phyloP scores from a whole-genome alignment of 2,797 vertebrate species.

The Chaunax sp. region DNA sequence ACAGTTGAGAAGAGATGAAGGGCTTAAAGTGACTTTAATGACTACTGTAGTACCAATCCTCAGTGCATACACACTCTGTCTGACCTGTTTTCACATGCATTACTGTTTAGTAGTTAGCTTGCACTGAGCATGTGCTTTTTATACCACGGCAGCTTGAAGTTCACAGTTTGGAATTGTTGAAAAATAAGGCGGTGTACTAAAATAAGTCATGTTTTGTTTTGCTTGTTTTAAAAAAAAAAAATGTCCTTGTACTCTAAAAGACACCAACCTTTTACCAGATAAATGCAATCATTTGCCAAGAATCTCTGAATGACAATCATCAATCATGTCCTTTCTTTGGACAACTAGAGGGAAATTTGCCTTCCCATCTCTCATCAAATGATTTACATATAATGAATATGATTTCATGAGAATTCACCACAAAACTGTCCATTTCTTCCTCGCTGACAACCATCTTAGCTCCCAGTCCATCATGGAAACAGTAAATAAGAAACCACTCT shows the following conservation, averaged over 20 bases:
- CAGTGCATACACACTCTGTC: conserved; percentile 23
- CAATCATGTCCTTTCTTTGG: not conserved
- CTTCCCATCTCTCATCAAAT: not conserved
- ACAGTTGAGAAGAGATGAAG: conserved; percentile 51
- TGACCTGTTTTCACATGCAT: conserved; percentile 43
- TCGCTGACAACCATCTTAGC: not conserved
- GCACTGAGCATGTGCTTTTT: conserved; percentile 29
- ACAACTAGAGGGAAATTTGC: not conserved
- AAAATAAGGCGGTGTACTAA: conserved; percentile 3
- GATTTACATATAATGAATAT: not conserved
- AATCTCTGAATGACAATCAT: not conserved
- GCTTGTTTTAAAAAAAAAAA: too few species aligned
- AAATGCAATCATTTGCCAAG: not conserved
- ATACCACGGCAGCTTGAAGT: not conserved
- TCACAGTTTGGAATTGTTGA: conserved; percentile 16
- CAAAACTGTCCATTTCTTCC: not conserved
- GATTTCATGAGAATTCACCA: not conserved
- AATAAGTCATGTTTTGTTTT: not conserved
- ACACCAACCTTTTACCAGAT: not conserved
- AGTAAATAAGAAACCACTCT: conserved; percentile 22
- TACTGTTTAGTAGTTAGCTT: conserved; percentile 16
- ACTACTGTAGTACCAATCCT: conserved; percentile 46
- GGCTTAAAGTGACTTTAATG: conserved; percentile 66
- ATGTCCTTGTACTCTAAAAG: not conserved
- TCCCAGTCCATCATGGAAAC: not conserved